A percentile compares a stretch with the other conserved stretches of the same genome.
phyloP scores from a whole-genome alignment of 2,113 vertebrate species.

The Acinonyx jubatus region DNA sequence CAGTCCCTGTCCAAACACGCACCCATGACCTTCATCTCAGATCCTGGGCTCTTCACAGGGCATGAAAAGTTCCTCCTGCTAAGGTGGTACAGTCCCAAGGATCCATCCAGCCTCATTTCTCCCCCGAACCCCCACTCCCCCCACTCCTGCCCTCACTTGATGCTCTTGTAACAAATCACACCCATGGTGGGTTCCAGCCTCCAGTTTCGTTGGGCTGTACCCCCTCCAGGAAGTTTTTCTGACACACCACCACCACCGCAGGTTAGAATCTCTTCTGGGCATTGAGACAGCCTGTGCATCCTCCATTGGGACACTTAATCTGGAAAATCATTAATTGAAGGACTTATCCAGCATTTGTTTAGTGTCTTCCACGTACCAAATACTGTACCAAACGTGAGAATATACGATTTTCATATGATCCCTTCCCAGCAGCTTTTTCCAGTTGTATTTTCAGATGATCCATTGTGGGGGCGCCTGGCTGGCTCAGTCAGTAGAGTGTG shows the following conservation, averaged over 20 bases:
- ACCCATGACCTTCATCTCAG: background rate
- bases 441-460: background rate
- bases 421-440: background rate
- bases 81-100: accelerated
- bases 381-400: background rate
- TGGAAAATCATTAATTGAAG: background rate
- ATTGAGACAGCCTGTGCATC: background rate
- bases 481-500: too few species aligned
- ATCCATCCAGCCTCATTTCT: background rate
- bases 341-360: background rate
- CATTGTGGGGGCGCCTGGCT: too few species aligned
- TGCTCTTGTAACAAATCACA: background rate
- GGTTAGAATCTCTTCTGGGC: background rate
- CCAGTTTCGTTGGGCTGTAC: background rate
- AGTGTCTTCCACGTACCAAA: background rate
- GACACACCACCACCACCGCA: background rate
- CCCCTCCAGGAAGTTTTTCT: background rate
- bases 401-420: background rate
- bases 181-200: background rate
- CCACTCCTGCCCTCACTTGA: background rate
- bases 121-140: too few species aligned
- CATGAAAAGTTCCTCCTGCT: background rate
- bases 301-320: background rate
- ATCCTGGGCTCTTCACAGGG: background rate
- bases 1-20: background rate